Base-by-base conservation (phyloP, 2,888 invertebrate genomes). In the Lottia scabra region DNA sequence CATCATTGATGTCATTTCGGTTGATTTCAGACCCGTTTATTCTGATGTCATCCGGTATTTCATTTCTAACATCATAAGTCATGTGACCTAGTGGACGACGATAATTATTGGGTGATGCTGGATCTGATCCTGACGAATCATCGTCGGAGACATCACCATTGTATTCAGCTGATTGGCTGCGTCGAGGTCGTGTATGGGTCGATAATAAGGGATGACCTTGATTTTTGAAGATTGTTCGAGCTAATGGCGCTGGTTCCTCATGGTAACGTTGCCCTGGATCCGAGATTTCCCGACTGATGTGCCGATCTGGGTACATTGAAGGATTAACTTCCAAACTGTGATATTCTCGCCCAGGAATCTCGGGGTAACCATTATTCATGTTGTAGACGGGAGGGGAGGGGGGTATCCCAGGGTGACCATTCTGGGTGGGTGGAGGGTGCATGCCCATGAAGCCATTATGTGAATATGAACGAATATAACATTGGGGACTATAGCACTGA, bases 51-150 rank as follows among this genome's bases (percentile, higher is more conserved):
- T 23, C 23, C 4, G 78, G 81, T 74, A 76, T 78, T 4, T 80
- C 80, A 71, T 80, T 80, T 44, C 72, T 72, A 23, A 81, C 76
- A 27, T 75, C 73, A 45, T 74, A 67, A 19, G 10, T 26, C 38
- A 62, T 65, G 48, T 67, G 69, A 26, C 70, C 64, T 15, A 68
- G 71, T 67, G n/a, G n/a, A n/a, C 71, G 44, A 1, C 16, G 30
- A 15, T 68, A 64, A 30, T 67, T 72, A 8, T 46, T 66, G 1
- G 71, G 72, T 62, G 70, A 23, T 13, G 68, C 62, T 6, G 75
- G 70, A 30, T 56, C 23, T 12, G 56, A 56, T 10, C 38, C 38
- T 23, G 23, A 4, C 23, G 56, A 56, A 13, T 56, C 56, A 19
- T 56, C 56, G 3, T 56, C 23, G 6, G 56, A 56, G 13, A 23